Percentiles rank a stretch among this genome's conserved stretches.
Evolutionary conservation across 2,888 invertebrate species (phyloP).

Genomic region (Elegia similella): DNA sequence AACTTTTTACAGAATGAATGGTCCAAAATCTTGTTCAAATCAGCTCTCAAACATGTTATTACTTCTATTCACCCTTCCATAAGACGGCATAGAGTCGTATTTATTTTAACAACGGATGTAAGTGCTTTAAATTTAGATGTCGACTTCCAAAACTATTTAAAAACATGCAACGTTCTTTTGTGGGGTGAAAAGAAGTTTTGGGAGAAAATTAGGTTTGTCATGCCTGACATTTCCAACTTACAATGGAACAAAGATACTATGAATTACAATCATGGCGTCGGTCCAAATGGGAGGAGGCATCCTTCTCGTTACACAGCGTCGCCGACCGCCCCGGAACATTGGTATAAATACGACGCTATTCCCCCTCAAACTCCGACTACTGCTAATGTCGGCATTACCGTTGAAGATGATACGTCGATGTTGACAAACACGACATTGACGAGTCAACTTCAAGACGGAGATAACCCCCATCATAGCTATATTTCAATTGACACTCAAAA

Average conservation of each 20-base stretch:
- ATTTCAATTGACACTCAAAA: constrained; percentile 84
- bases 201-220: constrained; percentile 91
- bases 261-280: constrained; percentile 77
- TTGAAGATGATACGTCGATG: constrained; percentile 83
- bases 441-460: constrained; percentile 84
- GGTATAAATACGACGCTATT: constrained; percentile 86
- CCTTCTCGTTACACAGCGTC: constrained; percentile 86
- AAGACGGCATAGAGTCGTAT: constrained; percentile 82
- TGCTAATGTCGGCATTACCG: constrained; percentile 72
- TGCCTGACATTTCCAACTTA: constrained; percentile 88
- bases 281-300: constrained; percentile 81
- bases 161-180: constrained; percentile 86
- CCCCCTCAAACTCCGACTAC: constrained; percentile 79
- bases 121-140: constrained; percentile 88
- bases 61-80: constrained; percentile 84
- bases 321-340: constrained; percentile 86
- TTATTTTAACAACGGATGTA: constrained; percentile 83
- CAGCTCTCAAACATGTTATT: constrained; percentile 88
- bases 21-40: constrained; percentile 90
- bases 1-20: constrained; percentile 92
- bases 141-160: constrained; percentile 87
- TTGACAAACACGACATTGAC: constrained; percentile 82
- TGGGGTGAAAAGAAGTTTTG: constrained; percentile 94
- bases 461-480: constrained; percentile 85
- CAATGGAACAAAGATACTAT: constrained; percentile 82